Conservation (phyloP, 2,113 vertebrate species). For the Ammodytes marinus region DNA sequence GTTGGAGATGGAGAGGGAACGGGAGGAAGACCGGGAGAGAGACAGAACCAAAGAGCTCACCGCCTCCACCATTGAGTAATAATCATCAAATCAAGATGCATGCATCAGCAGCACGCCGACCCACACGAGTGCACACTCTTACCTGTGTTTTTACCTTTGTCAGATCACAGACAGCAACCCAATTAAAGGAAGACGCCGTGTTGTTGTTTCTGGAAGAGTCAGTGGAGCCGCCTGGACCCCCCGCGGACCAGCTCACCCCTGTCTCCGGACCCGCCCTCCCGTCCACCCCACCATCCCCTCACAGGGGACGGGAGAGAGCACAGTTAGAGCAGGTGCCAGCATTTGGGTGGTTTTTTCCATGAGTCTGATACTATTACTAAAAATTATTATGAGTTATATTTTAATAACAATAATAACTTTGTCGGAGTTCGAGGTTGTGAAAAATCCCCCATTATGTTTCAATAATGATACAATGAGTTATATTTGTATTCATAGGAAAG, state of each 20-base stretch:
- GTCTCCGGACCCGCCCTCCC: slow-evolving; percentile 11
- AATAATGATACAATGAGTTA: too few species aligned
- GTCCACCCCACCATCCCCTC: neutral
- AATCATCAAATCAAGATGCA: neutral
- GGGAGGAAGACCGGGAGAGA: slow-evolving; percentile 30
- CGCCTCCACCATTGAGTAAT: slow-evolving; percentile 67
- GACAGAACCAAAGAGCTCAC: slow-evolving; percentile 48
- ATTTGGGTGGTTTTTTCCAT: neutral
- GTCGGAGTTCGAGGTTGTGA: neutral
- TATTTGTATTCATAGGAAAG: neutral
- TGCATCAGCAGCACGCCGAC: neutral
- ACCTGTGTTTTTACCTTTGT: slow-evolving; percentile 6
- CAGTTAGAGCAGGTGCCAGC: slow-evolving; percentile 46
- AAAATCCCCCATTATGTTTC: neutral
- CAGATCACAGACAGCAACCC: slow-evolving; percentile 64
- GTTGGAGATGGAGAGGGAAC: slow-evolving; percentile 18
- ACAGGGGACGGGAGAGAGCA: too few species aligned
- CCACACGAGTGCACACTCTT: neutral
- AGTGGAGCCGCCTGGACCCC: slow-evolving; percentile 22
- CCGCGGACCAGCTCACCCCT: slow-evolving; percentile 58
- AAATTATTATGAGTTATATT: neutral
- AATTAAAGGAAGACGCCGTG: slow-evolving; percentile 52
- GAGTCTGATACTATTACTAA: too few species aligned
- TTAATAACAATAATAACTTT: neutral
- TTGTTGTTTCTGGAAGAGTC: slow-evolving; percentile 62